Evolutionary conservation across 1,140 invertebrate species (phyloP), one percentile per base, ranked within the genome.

Genomic region (Bombus terrestris): DNA sequence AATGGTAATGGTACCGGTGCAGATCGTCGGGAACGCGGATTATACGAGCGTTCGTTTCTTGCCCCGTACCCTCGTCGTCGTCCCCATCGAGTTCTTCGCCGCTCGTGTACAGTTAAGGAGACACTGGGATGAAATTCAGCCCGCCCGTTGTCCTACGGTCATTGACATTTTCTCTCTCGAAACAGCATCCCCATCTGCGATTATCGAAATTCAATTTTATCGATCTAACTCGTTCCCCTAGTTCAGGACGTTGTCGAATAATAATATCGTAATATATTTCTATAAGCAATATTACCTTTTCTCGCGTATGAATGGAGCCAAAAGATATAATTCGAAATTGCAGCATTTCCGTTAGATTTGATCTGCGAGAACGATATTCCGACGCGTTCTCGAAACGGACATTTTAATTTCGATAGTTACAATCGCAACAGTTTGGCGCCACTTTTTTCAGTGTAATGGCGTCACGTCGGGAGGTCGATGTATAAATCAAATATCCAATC

Each of bases 51-150:
- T 90, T 90, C 87, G 83, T 92, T 92, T 92, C 92, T 92, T 92
- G 89, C 87, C 25, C n/a, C 86, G 81, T 82, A 83, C 47, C 76
- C 66, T 81, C 62, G 68, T 72, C 72, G 64, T 86, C 71, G 39
- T 75, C 81, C 85, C 77, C 87, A 53, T 87, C 85, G 72, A 72
- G 71, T 86, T 83, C 80, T 84, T 83, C 76, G 66, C 53, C 77
- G 84, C 72, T 72, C 57, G 77, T 91, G 89, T 92, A 92, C 92
- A 92, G 91, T 92, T 92, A 92, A 92, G 84, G 87, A 89, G 84
- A 89, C 85, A 59, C 39, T 62, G 73, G 28, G 83, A 91, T 90
- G 76, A 91, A 92, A 92, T 92, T 89, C 88, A 92, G 79, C 69
- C 66, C 66, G 53, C 75, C 84, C 83, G 88, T 92, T 90, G 82